Base-by-base conservation (phyloP, 1,140 invertebrate genomes). In the Cherax quadricarinatus region DNA sequence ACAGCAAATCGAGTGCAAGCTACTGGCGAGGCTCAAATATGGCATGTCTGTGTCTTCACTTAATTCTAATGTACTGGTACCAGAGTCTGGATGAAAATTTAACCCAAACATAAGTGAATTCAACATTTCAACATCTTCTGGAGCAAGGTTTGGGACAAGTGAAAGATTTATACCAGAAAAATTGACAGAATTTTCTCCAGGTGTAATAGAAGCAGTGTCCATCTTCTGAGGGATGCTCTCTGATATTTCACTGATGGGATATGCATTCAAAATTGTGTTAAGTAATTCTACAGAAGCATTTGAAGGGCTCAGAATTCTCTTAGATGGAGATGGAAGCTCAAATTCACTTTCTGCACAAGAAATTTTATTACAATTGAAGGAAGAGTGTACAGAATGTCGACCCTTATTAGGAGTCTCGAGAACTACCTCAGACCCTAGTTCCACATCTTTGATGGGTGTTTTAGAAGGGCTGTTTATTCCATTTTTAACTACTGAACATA, bases 241-340 rank as follows among this genome's bases (percentile, higher is more conserved):
- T 85, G 30, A 70, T 7, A 70, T 24, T n/a, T n/a, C 81, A 30
- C 16, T 62, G 51, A 79, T 51, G 24, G 53, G 53, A n/a, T 66
- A 48, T 24, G 70, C 16, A 18, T 49, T 78, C 51, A 75, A 21
- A 48, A n/a, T n/a, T 53, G 70, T 18, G 49, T 51, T 84, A 48
- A 70, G 21, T 48, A 85, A 12, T 48, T n/a, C 30, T 66, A 14
- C 53, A 24, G n/a, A 21, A 48, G n/a, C 12, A 16, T 81, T 81
- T 18, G 48, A 49, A 81, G 60, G 14, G 30, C 30, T 70, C 5
- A 41, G 60, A 12, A 3, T 30, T 85, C 83, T 51, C 51, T 91
- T 87, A 30, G 70, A 79, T 79, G 90, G 90, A 51, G 90, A 91
- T 7, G 87, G 2, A 79, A 91, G 82, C 70, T 91, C 90, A 62